These are phyloP conservation scores for Epizoanthus scotinus DNA, from an alignment of 92 coral and sea anemone genomes.

Conservation along the genomic window DNA sequence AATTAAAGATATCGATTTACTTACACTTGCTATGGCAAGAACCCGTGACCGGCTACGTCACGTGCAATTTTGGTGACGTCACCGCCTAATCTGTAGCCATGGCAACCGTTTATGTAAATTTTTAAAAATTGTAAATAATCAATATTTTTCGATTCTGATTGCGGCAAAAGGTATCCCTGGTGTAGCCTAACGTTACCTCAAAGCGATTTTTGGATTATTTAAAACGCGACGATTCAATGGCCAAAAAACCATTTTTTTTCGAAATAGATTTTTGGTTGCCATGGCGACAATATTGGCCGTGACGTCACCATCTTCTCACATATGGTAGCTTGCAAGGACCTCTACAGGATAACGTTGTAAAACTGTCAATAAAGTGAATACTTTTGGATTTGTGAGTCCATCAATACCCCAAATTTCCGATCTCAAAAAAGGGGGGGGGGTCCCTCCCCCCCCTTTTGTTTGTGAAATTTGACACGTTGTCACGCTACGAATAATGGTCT, in stretches of 20 bases:
- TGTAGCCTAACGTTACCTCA: neutral
- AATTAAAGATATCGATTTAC: conserved; percentile 16
- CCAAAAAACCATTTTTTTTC: neutral
- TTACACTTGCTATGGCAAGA: neutral
- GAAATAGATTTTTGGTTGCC: neutral
- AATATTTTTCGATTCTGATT: neutral
- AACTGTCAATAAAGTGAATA: no score
- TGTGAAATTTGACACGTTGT: no score
- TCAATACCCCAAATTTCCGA: no score
- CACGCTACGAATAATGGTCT: no score
- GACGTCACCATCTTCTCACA: no score
- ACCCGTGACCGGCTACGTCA: neutral
- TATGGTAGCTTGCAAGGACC: no score
- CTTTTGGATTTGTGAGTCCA: no score
- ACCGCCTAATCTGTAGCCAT: neutral
- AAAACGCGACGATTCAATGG: conserved; percentile 3
- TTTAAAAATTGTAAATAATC: neutral
- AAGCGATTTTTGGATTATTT: neutral
- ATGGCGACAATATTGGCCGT: no score
- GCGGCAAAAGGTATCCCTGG: neutral
- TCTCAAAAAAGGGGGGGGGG: no score
- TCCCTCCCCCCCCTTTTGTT: no score
- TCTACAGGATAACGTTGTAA: no score
- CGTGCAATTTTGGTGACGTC: conserved; percentile 1
- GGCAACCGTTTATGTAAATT: conserved; percentile 1